Conservation (phyloP, 2,797 vertebrate genomes). For the Helarctos malayanus region DNA sequence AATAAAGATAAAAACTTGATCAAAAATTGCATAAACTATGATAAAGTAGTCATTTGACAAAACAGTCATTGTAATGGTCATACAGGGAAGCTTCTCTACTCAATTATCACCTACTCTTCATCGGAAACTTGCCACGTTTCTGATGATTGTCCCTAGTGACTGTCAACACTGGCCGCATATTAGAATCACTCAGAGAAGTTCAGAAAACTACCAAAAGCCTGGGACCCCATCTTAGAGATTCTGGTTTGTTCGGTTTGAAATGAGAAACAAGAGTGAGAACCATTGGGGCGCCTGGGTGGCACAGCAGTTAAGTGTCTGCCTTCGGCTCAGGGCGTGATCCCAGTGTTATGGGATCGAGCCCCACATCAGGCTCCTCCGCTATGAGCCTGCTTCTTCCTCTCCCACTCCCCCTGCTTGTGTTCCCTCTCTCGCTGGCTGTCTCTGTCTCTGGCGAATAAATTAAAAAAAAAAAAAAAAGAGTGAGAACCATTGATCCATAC, state of each 20-base stretch:
- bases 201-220: background rate
- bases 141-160: background rate
- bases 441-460: no score
- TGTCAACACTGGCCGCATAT: background rate
- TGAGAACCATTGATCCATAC: background rate
- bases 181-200: background rate
- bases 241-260: background rate
- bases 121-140: background rate
- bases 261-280: background rate
- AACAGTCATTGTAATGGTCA: background rate
- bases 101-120: background rate
- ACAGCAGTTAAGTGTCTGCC: no score
- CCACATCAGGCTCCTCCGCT: no score
- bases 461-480: background rate
- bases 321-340: no score
- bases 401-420: no score
- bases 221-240: background rate
- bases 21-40: background rate
- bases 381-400: no score
- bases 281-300: background rate
- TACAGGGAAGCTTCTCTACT: background rate
- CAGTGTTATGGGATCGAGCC: no score
- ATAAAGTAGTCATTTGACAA: background rate
- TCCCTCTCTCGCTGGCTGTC: no score
- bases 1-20: background rate